Evolutionary conservation across 2,888 invertebrate genomes (phyloP), one percentile per base, ranked within the genome.

Genomic region (Andrena trimmerana): DNA sequence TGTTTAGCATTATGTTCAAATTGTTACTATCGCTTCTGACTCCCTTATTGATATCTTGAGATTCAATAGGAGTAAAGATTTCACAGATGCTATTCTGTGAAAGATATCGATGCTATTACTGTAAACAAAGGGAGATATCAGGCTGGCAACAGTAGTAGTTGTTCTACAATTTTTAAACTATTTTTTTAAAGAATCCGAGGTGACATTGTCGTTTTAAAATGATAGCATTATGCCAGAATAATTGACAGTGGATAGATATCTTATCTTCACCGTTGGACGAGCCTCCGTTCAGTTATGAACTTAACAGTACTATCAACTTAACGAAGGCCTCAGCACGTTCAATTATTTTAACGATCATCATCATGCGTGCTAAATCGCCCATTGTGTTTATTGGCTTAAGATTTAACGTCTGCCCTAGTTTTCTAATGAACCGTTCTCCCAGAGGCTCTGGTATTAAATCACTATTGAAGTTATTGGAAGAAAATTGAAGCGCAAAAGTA

Each of bases 341-440:
- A 89, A 91, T 90, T 90, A 90, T 77, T 75, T 89, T 85, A 89
- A 91, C 83, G 84, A 87, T 63, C 68, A 75, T 75, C 73, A 68
- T 60, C 81, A 74, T 68, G 69, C 74, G 68, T 76, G 81, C 85
- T 80, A 88, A 90, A 89, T 87, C 89, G 80, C 57, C 86, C 77
- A 88, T 90, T 90, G 90, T 82, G 85, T 72, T 90, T 90, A 88
- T 89, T 89, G 85, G 84, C 87, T 83, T 65, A 80, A 69, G 80
- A 80, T 82, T 83, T 72, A 78, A 62, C 63, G 54, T 54, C 65
- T 65, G 60, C 24, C 33, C 65, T 24, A 6, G 52, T 72, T 85
- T 50, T 77, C 59, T 66, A 66, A 33, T 27, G 59, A 76, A 52
- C 4, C 54, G 16, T 67, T 81, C 60, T 69, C 59, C 27, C 60